Percentiles rank a stretch among this genome's conserved stretches.
Conservation (phyloP, 2,888 invertebrate genomes). For the Tachina lurida region DNA sequence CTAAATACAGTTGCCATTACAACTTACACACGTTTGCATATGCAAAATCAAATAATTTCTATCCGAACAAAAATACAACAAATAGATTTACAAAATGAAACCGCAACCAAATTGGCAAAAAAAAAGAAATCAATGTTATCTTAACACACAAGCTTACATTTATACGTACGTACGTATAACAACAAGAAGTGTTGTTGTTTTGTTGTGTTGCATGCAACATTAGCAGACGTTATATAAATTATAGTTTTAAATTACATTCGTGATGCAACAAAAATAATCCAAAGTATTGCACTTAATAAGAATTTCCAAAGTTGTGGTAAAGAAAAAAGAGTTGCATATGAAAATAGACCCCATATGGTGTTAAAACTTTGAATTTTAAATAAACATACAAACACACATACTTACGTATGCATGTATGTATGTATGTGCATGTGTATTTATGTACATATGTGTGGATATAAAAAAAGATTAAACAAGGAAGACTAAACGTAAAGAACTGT, state of each 20-base stretch:
- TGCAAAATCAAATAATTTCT: constrained; percentile 49
- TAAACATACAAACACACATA: neutral
- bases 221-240: constrained; percentile 57
- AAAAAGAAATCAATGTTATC: neutral
- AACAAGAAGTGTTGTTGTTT: neutral
- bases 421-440: too few species aligned
- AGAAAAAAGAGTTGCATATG: constrained; percentile 25
- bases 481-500: constrained; percentile 24
- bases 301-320: constrained; percentile 18
- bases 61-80: constrained; percentile 57
- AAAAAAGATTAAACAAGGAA: neutral
- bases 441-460: neutral
- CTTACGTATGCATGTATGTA: too few species aligned
- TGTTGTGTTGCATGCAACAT: constrained; percentile 65
- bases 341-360: constrained; percentile 69
- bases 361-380: constrained; percentile 34
- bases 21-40: constrained; percentile 33
- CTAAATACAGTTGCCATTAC: constrained; percentile 33
- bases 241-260: constrained; percentile 68
- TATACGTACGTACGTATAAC: neutral
- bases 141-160: constrained; percentile 14
- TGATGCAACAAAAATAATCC: constrained; percentile 59
- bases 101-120: constrained; percentile 20
- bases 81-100: constrained; percentile 48
- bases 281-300: constrained; percentile 53